Percentiles rank a stretch among this genome's conserved stretches.
Evolutionary conservation across 2,113 vertebrate species (phyloP).

Genomic region (Dendropsophus ebraccatus): DNA sequence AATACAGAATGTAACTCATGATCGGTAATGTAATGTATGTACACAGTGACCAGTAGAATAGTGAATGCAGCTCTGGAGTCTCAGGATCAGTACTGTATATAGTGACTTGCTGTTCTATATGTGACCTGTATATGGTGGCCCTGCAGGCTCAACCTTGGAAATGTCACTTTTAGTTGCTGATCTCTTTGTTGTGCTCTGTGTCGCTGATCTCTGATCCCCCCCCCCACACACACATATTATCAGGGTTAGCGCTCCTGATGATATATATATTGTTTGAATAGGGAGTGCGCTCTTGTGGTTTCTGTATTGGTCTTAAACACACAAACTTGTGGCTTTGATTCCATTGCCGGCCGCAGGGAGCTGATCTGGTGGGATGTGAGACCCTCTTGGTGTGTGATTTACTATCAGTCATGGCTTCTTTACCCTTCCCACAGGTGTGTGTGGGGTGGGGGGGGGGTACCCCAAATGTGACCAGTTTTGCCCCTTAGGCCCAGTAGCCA

Average conservation of each 20-base stretch:
- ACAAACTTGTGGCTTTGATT: constrained; percentile 46
- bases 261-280: neutral
- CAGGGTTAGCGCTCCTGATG: neutral
- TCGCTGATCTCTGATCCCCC: neutral
- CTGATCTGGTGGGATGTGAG: neutral
- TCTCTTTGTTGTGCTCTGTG: neutral
- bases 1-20: no score
- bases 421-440: neutral
- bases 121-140: no score
- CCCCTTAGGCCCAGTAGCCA: no score
- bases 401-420: neutral
- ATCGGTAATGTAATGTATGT: no score
- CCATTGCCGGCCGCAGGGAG: neutral
- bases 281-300: neutral
- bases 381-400: neutral
- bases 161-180: neutral
- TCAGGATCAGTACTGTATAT: no score
- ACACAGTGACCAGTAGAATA: no score
- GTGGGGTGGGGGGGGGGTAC: no score
- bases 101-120: no score
- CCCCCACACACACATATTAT: neutral
- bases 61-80: no score
- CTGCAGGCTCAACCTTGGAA: neutral
- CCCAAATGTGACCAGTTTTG: no score
- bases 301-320: constrained; percentile 40